A percentile compares a stretch with the other conserved stretches of the same genome.
Conservation (phyloP, 2,797 vertebrate genomes). For the Orestias chungarensis region DNA sequence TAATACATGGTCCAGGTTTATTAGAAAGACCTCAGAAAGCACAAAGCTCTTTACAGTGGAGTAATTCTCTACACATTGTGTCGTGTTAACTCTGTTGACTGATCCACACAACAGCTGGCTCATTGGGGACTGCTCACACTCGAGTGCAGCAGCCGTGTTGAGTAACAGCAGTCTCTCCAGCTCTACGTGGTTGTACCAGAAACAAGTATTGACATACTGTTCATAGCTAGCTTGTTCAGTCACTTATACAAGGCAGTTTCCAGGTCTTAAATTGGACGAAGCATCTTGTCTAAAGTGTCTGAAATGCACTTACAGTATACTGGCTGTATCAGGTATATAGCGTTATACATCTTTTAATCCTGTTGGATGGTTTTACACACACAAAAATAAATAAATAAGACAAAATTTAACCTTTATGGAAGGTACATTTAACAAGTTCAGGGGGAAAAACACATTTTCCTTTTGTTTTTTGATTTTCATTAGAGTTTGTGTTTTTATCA, state of each 20-base stretch:
- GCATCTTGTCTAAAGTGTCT: constrained; percentile 77
- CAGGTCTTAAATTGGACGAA: constrained; percentile 90
- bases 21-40: constrained; percentile 92
- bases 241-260: constrained; percentile 91
- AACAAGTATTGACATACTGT: constrained; percentile 87
- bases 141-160: constrained; percentile 87
- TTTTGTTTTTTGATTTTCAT: neutral
- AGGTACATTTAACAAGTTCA: neutral
- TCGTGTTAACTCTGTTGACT: constrained; percentile 91
- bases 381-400: neutral
- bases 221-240: constrained; percentile 80
- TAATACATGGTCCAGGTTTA: constrained; percentile 90
- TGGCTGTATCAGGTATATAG: constrained; percentile 26
- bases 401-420: neutral
- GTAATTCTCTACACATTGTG: constrained; percentile 92
- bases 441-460: neutral
- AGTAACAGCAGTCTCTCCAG: constrained; percentile 84
- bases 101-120: constrained; percentile 94
- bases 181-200: constrained; percentile 82
- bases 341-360: neutral
- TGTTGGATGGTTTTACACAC: neutral
- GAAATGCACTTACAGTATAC: constrained; percentile 75
- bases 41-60: constrained; percentile 87
- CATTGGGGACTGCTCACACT: constrained; percentile 84
- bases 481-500: neutral